Percentiles rank a stretch among this genome's conserved stretches.
These are phyloP conservation scores for Venturia canescens DNA, from an alignment of 1,140 invertebrate genomes.

Conservation along the genomic window DNA sequence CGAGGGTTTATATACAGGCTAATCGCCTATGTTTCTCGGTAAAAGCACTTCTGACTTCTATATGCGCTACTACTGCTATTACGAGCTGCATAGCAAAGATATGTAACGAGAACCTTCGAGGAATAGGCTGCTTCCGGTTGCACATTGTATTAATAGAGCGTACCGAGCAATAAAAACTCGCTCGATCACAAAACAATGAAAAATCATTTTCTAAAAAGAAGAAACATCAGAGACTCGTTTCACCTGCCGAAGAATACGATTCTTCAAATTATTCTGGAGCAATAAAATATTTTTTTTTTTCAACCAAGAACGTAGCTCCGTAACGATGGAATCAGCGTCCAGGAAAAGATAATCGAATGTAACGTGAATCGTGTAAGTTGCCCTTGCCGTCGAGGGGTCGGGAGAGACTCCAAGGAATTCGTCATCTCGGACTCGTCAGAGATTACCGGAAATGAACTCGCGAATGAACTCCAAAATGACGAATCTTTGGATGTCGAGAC, in stretches of 20 bases:
- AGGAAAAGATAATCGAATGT: neutral
- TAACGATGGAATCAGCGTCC: neutral
- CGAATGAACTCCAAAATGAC: slow-evolving; percentile 51
- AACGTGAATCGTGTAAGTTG: neutral
- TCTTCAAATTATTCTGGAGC: too few species aligned
- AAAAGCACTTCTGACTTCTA: slow-evolving; percentile 19
- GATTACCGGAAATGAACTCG: slow-evolving; percentile 49
- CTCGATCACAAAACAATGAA: neutral
- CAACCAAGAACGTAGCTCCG: neutral
- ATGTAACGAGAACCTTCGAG: slow-evolving; percentile 31
- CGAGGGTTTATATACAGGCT: slow-evolving; percentile 29
- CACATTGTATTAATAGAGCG: slow-evolving; percentile 2
- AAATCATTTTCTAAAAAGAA: too few species aligned
- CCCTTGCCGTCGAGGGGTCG: neutral
- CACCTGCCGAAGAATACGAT: too few species aligned
- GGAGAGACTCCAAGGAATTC: slow-evolving; percentile 48
- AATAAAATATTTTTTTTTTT: too few species aligned
- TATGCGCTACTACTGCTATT: neutral
- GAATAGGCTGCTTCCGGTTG: slow-evolving; percentile 37
- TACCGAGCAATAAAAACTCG: neutral
- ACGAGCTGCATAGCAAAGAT: slow-evolving; percentile 1
- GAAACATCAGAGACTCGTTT: too few species aligned
- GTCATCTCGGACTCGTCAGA: slow-evolving; percentile 49
- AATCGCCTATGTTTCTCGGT: slow-evolving; percentile 28
- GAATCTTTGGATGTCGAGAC: slow-evolving; percentile 51